Base-by-base conservation (phyloP, 2,888 invertebrate species). In the Scrobipalpa atriplicella region DNA sequence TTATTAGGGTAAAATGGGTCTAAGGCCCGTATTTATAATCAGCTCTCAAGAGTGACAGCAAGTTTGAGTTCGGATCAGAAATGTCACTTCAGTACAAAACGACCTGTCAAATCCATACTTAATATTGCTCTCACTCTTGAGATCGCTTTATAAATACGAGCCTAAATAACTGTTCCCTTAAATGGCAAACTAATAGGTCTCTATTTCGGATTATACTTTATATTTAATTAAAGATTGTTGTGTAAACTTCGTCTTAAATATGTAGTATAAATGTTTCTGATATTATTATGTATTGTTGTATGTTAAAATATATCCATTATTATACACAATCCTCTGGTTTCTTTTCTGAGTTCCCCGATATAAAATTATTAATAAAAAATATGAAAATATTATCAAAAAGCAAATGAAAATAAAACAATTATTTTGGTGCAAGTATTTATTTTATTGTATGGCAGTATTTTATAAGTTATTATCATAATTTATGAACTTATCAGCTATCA, bases 401-500 rank as follows among this genome's bases (percentile, higher is more conserved):
- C 8, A 39, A 39, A 1, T 39, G 8, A 39, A 21, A 58, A 38
- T 38, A 58, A 38, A 58, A 58, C 58, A 58, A 36, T 38, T 1
- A 13, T 2, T 36, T 41, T 51, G 51, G 72, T 75, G 74, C 72
- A 75, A 72, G 73, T 71, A 73, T n/a, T 43, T 39, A 21, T 72
- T 72, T 71, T 71, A 72, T 73, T 68, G 29, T 58, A 76, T 73
- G 75, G 73, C 78, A 76, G 73, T 73, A 74, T 70, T 66, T 70
- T 61, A 69, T 67, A 68, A 62, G 65, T 67, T 43, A 61, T 41
- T 70, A 70, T 71, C 67, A 69, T 68, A 70, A 63, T 54, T 52
- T 62, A 10, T 6, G 2, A 58, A 21, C 54, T 47, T 16, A 56
- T 18, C 19, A 52, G n/a, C n/a, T 18, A 52, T 52, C 18, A 47